These are phyloP conservation scores for Gymnothorax reevesii DNA, from an alignment of 2,797 vertebrate species.

Conservation along the genomic window DNA sequence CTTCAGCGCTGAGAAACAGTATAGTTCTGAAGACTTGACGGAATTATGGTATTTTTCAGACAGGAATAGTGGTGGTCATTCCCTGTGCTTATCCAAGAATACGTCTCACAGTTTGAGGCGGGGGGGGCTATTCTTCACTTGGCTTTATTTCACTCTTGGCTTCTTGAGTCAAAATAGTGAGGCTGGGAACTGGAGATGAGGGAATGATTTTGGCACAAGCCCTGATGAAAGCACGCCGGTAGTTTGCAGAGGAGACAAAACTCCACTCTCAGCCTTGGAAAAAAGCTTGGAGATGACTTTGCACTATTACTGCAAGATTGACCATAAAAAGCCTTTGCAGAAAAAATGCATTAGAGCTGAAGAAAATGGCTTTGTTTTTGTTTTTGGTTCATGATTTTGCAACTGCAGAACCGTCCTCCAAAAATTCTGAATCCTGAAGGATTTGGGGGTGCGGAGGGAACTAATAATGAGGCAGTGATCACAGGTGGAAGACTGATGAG, in stretches of 20 bases:
- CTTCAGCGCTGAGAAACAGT: neutral
- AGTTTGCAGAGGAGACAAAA: neutral
- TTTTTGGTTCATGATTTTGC: neutral
- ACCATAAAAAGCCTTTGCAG: neutral
- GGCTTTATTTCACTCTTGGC: constrained; percentile 46
- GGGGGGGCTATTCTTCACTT: constrained; percentile 1
- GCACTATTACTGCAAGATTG: too few species aligned
- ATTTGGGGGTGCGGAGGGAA: neutral
- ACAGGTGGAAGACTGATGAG: neutral
- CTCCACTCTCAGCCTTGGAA: neutral
- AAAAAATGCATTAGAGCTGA: neutral
- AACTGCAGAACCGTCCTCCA: neutral
- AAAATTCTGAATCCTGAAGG: neutral
- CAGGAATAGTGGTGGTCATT: constrained; percentile 34
- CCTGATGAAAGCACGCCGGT: neutral
- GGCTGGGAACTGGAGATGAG: constrained; percentile 32
- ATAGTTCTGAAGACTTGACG: constrained; percentile 13
- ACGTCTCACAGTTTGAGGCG: neutral
- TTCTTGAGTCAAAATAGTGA: constrained; percentile 29
- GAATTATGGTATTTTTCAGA: constrained; percentile 24
- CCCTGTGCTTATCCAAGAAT: constrained; percentile 41
- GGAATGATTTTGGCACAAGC: constrained; percentile 3
- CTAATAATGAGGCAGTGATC: neutral
- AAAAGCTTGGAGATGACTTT: neutral
- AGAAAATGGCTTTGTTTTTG: neutral